These are phyloP conservation scores for Bombus soroeensis DNA, from an alignment of 1,140 invertebrate genomes.

Conservation along the genomic window DNA sequence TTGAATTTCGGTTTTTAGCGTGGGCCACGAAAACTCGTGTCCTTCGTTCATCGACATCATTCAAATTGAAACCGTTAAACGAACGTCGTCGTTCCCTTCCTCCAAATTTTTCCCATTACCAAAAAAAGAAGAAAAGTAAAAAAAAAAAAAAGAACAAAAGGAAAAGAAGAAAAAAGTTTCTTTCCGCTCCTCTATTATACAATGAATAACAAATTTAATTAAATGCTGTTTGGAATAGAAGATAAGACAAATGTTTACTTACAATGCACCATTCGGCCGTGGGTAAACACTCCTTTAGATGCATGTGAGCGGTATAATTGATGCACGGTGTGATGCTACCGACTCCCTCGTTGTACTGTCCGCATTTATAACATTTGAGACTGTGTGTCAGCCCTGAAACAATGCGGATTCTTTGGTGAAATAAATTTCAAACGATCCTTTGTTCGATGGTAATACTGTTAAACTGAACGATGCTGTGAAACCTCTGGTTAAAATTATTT, in stretches of 20 bases:
- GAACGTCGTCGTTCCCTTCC: too few species aligned
- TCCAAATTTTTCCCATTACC: too few species aligned
- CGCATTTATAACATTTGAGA: slow-evolving; percentile 89
- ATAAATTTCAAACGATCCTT: neutral
- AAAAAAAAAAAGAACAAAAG: too few species aligned
- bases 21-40: too few species aligned
- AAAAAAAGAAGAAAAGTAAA: accelerated
- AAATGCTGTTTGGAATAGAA: neutral
- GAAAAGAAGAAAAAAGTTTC: neutral
- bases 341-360: slow-evolving; percentile 91
- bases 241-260: slow-evolving; percentile 78
- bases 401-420: neutral
- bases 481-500: neutral
- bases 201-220: neutral
- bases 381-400: slow-evolving; percentile 78
- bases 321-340: slow-evolving; percentile 91
- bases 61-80: too few species aligned
- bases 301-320: slow-evolving; percentile 87
- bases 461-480: neutral
- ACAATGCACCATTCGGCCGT: slow-evolving; percentile 88
- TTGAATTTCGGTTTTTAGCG: too few species aligned
- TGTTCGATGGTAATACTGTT: neutral
- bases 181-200: neutral
- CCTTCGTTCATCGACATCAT: too few species aligned
- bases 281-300: slow-evolving; percentile 86